Conservation (phyloP, 2,888 invertebrate species). For the Leptothorax acervorum region DNA sequence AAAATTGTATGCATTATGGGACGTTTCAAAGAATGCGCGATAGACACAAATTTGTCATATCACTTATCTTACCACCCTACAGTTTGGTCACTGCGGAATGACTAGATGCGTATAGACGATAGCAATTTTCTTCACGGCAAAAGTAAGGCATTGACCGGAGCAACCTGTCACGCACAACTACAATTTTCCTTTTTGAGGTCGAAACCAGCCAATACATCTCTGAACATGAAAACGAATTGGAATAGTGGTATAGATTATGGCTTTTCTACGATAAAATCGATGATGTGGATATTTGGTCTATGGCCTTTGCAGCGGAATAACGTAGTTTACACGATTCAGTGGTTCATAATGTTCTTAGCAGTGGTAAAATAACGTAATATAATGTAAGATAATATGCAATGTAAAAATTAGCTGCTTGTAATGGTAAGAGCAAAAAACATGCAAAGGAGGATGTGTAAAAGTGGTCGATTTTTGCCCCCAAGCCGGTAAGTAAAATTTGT, state of each 20-base stretch:
- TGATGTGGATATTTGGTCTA: slow-evolving; percentile 9
- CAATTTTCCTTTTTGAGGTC: slow-evolving; percentile 23
- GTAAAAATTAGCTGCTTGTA: slow-evolving; percentile 21
- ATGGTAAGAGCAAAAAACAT: neutral
- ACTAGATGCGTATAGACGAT: neutral
- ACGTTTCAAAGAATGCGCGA: neutral
- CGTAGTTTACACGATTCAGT: slow-evolving; percentile 19
- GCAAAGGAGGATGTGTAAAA: neutral
- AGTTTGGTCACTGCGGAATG: neutral
- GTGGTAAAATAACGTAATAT: slow-evolving; percentile 10
- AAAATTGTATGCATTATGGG: slow-evolving; percentile 14
- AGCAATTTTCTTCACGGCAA: slow-evolving; percentile 1
- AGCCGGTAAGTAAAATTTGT: no score
- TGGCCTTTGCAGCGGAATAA: slow-evolving; percentile 23
- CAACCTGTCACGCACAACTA: slow-evolving; percentile 9
- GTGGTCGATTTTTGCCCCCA: no score
- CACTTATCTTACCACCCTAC: slow-evolving; percentile 44
- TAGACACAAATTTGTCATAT: slow-evolving; percentile 7
- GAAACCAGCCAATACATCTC: neutral
- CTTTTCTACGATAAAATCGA: slow-evolving; percentile 10
- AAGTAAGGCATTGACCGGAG: slow-evolving; percentile 32
- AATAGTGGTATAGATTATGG: slow-evolving; percentile 38
- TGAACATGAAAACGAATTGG: slow-evolving; percentile 40
- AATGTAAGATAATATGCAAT: slow-evolving; percentile 16
- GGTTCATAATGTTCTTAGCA: slow-evolving; percentile 25